Conservation (phyloP, 2,888 invertebrate species). For the Invenusta paracnida region DNA sequence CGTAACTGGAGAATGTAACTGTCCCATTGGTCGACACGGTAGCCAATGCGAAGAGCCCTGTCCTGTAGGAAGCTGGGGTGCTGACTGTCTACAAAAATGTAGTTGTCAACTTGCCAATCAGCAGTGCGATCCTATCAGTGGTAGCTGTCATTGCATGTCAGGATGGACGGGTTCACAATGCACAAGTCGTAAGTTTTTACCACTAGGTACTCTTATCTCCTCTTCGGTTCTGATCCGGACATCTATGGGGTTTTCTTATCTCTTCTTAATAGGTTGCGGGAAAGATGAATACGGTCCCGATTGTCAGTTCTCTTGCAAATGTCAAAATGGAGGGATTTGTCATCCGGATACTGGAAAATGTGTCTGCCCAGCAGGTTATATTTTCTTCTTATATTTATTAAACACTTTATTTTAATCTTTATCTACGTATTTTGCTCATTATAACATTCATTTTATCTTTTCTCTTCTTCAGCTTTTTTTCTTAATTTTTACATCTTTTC, state of each 20-base stretch:
- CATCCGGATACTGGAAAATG: slow-evolving; percentile 54
- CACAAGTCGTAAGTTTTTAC: slow-evolving; percentile 49
- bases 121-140: slow-evolving; percentile 57
- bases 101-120: not conserved
- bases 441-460: no score
- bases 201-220: not conserved
- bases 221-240: no score
- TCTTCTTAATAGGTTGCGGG: slow-evolving; percentile 54
- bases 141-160: slow-evolving; percentile 57
- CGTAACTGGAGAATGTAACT: slow-evolving; percentile 53
- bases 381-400: no score
- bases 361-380: slow-evolving; percentile 50
- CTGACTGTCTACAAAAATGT: slow-evolving; percentile 47
- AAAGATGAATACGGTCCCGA: slow-evolving; percentile 53
- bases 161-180: slow-evolving; percentile 51
- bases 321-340: slow-evolving; percentile 55
- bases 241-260: no score
- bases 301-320: slow-evolving; percentile 55
- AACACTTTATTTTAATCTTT: no score
- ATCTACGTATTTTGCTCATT: no score
- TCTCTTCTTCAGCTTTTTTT: no score
- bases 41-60: not conserved
- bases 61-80: slow-evolving; percentile 9
- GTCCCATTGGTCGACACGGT: slow-evolving; percentile 49
- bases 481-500: no score